Evolutionary conservation across 1,140 invertebrate species (phyloP), one percentile per base, ranked within the genome.

Genomic region (Delia radicum): DNA sequence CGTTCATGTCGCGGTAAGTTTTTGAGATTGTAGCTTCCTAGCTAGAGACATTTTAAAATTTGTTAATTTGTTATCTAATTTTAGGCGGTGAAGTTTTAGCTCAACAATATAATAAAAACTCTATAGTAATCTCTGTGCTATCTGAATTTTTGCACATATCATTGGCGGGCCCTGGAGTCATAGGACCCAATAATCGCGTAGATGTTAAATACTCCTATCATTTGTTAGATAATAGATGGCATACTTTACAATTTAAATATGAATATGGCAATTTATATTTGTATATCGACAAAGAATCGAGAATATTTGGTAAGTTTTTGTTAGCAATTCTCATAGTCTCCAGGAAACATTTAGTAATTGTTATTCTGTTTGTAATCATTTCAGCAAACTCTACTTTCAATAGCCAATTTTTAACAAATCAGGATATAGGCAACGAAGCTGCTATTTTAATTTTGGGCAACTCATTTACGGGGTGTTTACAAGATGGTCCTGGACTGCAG

Each of bases 221-320:
- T 78, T 89, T 93, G 74, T 87, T 94, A 13, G 91, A 95, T 87
- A 95, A 95, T 87, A 89, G 87, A 79, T 95, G 94, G 94, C 93
- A 95, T 85, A 87, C 84, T 65, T 77, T 87, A 31, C 80, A 86
- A 77, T 86, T 87, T 76, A 81, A 86, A 75, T 85, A 88, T 79
- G 88, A 89, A 78, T 87, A 92, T 29, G 91, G 91, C 2, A 92
- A 92, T 85, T 87, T 93, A 12, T 91, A 90, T 2, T 85, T 93
- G 67, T 81, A 86, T 75, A 82, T 87, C 77, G 83, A 87, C 82
- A 78, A 80, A 74, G 80, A 78, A 76, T 78, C 82, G 62, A 82
- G 77, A 75, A 81, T 86, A 76, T 83, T 86, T 78, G 81, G 82
- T 83, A 79, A 79, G 84, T 84, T 21, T 31, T 33, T 75, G n/a